Evolutionary conservation across 2,797 vertebrate species (phyloP).

Genomic region (Prunella strophiata): DNA sequence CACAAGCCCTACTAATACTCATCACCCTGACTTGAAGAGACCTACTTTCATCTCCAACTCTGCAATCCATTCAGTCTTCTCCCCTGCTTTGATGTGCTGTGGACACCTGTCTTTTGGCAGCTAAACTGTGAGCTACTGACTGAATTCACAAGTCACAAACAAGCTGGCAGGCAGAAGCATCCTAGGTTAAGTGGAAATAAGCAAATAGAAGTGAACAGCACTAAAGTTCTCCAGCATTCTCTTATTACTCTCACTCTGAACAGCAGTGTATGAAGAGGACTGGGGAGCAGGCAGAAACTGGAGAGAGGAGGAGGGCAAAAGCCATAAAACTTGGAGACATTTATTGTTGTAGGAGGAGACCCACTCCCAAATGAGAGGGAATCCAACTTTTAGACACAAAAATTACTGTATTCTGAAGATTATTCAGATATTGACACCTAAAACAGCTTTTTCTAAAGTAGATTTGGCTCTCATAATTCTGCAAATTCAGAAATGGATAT

Average conservation of each 20-base stretch:
- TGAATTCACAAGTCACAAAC: not conserved
- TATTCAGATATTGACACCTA: not conserved
- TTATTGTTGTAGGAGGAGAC: not conserved
- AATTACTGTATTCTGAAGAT: not conserved
- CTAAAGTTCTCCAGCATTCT: not conserved
- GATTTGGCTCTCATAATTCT: not conserved
- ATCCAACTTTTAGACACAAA: not conserved
- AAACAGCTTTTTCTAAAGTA: not conserved
- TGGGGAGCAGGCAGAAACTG: not conserved
- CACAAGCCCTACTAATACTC: not conserved
- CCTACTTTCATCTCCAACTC: not conserved
- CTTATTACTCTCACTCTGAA: not conserved
- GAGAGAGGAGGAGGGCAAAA: not conserved
- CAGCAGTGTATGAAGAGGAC: not conserved
- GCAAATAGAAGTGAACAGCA: not conserved
- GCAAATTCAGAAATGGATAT: not conserved
- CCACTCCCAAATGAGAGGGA: not conserved
- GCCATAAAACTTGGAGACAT: not conserved
- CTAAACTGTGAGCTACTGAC: not conserved
- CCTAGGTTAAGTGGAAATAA: not conserved
- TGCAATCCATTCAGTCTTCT: not conserved
- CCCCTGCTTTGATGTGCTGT: not conserved
- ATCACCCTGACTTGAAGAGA: not conserved
- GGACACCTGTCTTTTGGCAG: not conserved
- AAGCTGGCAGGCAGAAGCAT: not conserved